Base-by-base conservation (phyloP, 2,888 invertebrate genomes). In the Caenorhabditis japonica region DNA sequence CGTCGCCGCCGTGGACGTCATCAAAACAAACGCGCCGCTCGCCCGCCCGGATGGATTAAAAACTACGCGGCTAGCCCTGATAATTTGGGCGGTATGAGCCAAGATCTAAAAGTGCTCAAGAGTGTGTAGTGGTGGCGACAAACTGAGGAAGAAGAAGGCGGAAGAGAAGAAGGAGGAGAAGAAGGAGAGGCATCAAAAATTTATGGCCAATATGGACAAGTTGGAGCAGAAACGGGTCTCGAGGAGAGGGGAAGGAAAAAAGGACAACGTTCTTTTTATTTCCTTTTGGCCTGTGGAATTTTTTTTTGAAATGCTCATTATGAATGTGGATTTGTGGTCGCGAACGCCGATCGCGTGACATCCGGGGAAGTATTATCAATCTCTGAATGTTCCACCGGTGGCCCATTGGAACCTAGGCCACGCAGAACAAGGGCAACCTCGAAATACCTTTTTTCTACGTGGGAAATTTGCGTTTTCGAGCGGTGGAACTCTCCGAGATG, bases 141-240 rank as follows among this genome's bases (percentile, higher is more conserved):
- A 34, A 27, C 21, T 53, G 39, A 39, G 25, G 4, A 36, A 38
- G 41, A 13, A 38, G 36, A 27, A 43, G 56, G 51, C 15, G 38
- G 17, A 44, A 44, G 30, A 47, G 44, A 49, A 41, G 33, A 30
- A 36, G 46, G 25, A 30, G 41, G 41, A 39, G 46, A 36, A 21
- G 56, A 38, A n/a, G n/a, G n/a, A n/a, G n/a, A n/a, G n/a, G 49
- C 60, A 69, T 69, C 69, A 60, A 69, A 69, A 69, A 69, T 69
- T 59, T 72, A 72, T 72, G 55, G 64, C 46, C 49, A 61, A 64
- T 64, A 64, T 64, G 62, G 62, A 69, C 55, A 69, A 69, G 51
- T 55, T 64, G 55, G 52, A 12, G 19, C 43, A 33, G 15, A 4
- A 41, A 13, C 27, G 56, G 60, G 30, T 30, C 27, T 23, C 21